Evolutionary conservation across 2,113 vertebrate genomes (phyloP).

Genomic region (Petroica traversi): DNA sequence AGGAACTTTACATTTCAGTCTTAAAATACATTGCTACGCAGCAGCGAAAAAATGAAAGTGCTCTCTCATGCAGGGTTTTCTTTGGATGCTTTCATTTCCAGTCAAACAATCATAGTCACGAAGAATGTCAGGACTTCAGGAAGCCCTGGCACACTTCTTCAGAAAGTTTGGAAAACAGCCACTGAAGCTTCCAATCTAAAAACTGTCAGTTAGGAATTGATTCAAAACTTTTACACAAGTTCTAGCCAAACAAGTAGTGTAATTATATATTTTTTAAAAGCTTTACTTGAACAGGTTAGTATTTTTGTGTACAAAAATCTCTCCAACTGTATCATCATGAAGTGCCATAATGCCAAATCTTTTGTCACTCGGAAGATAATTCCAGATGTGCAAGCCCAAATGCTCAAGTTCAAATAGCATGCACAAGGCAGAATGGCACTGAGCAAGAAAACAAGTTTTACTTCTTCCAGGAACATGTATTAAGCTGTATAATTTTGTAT

Average conservation of each 20-base stretch:
- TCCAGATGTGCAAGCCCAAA: background rate
- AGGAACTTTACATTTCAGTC: background rate
- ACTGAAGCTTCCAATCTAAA: background rate
- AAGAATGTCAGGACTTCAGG: background rate
- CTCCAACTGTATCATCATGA: background rate
- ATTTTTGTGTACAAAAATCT: background rate
- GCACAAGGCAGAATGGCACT: background rate
- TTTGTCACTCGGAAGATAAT: background rate
- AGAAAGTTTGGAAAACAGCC: background rate
- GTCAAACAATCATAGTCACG: background rate
- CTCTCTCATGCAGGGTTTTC: background rate
- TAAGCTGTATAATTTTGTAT: background rate
- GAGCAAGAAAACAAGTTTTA: background rate
- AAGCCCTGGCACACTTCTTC: background rate
- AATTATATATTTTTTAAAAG: background rate
- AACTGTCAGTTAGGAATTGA: background rate
- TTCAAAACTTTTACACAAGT: background rate
- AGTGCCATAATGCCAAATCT: background rate
- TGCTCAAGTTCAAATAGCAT: background rate
- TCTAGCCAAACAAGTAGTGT: background rate
- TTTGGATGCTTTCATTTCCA: background rate
- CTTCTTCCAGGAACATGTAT: background rate
- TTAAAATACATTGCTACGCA: fast-evolving
- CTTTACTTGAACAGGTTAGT: background rate
- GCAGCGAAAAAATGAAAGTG: background rate